These are phyloP conservation scores for Hippocampus mohnikei DNA, from an alignment of 2,113 vertebrate genomes.

Conservation along the genomic window DNA sequence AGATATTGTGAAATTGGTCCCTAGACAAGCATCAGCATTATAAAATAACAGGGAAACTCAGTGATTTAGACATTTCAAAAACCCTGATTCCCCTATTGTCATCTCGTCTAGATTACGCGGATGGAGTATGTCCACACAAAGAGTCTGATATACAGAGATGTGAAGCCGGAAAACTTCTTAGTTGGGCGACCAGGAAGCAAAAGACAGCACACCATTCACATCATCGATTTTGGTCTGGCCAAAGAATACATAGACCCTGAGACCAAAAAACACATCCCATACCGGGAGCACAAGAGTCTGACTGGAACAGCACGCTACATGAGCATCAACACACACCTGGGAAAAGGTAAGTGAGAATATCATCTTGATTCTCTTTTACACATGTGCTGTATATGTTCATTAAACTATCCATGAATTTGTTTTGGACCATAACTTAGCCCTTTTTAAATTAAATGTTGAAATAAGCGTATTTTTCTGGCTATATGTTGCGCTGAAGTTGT, in stretches of 20 bases:
- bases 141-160: slow-evolving; percentile 96
- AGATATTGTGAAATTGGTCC: not conserved
- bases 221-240: slow-evolving; percentile 98
- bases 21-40: not conserved
- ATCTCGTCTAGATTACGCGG: slow-evolving; percentile 81
- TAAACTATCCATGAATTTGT: not conserved
- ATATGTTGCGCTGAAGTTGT: not conserved
- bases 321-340: slow-evolving; percentile 98
- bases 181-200: slow-evolving; percentile 93
- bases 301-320: slow-evolving; percentile 96
- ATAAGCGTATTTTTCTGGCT: not conserved
- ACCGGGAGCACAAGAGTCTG: slow-evolving; percentile 98
- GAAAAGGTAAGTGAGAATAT: slow-evolving; percentile 78
- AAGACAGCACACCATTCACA: slow-evolving; percentile 95
- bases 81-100: not conserved
- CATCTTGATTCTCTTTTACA: not conserved
- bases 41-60: not conserved
- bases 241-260: slow-evolving; percentile 98
- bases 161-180: slow-evolving; percentile 97
- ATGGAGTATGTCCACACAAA: slow-evolving; percentile 98
- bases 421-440: not conserved
- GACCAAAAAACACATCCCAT: slow-evolving; percentile 99
- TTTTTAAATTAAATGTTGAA: not conserved
- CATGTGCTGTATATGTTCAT: not conserved
- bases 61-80: not conserved